A percentile compares a stretch with the other conserved stretches of the same genome.
Conservation (phyloP, 2,797 vertebrate genomes). For the Anomalospiza imberbis region DNA sequence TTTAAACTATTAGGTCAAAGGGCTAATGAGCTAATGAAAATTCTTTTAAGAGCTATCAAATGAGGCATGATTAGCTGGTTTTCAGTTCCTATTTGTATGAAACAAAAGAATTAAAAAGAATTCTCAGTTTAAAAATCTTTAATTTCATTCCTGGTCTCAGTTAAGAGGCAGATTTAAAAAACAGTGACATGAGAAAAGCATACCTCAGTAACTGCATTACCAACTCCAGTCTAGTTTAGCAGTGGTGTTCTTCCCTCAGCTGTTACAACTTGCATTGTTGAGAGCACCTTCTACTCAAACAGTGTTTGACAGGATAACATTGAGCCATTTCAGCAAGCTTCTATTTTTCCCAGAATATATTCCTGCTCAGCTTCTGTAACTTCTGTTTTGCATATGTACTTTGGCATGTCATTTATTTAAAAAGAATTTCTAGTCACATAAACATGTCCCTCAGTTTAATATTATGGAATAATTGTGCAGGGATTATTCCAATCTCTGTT, state of each 20-base stretch:
- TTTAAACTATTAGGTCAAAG: conserved; percentile 61
- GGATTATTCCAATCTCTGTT: background rate
- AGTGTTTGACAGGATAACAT: background rate
- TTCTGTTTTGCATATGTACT: background rate
- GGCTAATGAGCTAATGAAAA: conserved; percentile 70
- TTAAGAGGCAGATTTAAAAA: background rate
- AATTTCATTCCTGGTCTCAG: background rate
- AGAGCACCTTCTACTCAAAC: background rate
- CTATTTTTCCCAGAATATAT: background rate
- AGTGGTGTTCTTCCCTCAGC: background rate
- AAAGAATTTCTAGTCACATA: background rate
- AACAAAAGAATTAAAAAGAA: background rate
- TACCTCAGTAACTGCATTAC: background rate
- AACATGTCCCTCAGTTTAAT: background rate
- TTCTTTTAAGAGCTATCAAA: conserved; percentile 43
- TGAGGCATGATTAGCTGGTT: conserved; percentile 38
- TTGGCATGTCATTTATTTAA: background rate
- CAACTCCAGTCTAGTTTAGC: background rate
- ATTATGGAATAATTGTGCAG: background rate
- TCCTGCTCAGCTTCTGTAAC: background rate
- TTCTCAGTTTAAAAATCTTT: background rate
- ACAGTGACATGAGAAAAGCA: background rate
- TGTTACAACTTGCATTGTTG: background rate
- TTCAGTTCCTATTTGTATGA: conserved; percentile 25
- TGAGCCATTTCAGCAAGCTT: background rate